phyloP scores from a whole-genome alignment of 92 coral and sea anemone species.

The Paramuricea clavata region DNA sequence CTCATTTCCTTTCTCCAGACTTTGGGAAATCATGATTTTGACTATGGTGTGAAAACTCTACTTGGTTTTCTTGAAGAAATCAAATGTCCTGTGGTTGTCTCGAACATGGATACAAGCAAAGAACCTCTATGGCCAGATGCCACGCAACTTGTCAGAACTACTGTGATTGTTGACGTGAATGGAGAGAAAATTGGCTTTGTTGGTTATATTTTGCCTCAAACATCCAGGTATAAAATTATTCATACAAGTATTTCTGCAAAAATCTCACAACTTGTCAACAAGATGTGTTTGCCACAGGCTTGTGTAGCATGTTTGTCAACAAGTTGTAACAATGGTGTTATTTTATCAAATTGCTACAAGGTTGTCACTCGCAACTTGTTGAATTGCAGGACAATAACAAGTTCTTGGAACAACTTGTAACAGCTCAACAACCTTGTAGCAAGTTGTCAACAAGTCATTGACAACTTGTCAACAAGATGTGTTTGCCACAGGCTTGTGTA shows the following conservation, averaged over 20 bases:
- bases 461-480: no score
- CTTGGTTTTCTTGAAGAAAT: slow-evolving; percentile 71
- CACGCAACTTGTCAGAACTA: slow-evolving; percentile 66
- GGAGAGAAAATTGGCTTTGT: slow-evolving; percentile 88
- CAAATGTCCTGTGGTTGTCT: slow-evolving; percentile 80
- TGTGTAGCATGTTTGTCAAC: no score
- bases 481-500: no score
- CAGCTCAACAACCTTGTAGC: no score
- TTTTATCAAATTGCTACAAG: no score
- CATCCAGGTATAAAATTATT: slow-evolving; percentile 61
- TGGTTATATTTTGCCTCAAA: slow-evolving; percentile 74
- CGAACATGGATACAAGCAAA: slow-evolving; percentile 76
- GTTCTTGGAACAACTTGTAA: no score
- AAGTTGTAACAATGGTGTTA: no score
- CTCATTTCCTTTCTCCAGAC: slow-evolving; percentile 59
- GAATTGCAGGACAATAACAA: no score
- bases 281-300: no score
- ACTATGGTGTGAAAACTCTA: slow-evolving; percentile 81
- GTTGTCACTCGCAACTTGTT: no score
- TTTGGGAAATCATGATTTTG: slow-evolving; percentile 96
- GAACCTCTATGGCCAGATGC: slow-evolving; percentile 82
- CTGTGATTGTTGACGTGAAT: slow-evolving; percentile 67
- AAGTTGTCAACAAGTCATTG: no score
- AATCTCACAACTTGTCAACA: no score
- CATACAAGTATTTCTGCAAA: neutral